These are phyloP conservation scores for Cremastobaeus sp. DNA, from an alignment of 2,888 invertebrate species.

Conservation along the genomic window DNA sequence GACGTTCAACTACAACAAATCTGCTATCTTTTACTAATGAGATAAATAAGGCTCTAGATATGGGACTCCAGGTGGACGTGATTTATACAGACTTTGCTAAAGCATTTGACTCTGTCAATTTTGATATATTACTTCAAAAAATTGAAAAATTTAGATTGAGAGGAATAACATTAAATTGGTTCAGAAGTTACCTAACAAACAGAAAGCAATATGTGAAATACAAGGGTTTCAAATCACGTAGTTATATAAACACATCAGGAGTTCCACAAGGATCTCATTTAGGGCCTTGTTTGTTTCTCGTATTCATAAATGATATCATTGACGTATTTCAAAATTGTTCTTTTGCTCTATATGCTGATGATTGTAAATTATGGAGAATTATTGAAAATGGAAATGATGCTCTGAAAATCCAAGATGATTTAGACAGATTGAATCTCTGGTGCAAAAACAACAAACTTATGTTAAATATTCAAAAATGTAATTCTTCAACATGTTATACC, in stretches of 20 bases:
- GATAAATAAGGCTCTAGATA: neutral
- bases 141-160: neutral
- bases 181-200: neutral
- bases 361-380: neutral
- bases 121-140: neutral
- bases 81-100: slow-evolving; percentile 5
- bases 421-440: neutral
- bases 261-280: slow-evolving; percentile 21
- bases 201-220: slow-evolving; percentile 8
- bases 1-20: slow-evolving; percentile 9
- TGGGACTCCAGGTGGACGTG: slow-evolving; percentile 2
- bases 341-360: neutral
- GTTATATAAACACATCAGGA: neutral
- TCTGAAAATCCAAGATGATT: neutral
- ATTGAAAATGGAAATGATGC: neutral
- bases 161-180: slow-evolving; percentile 6
- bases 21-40: neutral
- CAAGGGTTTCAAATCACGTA: slow-evolving; percentile 3
- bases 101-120: slow-evolving; percentile 17
- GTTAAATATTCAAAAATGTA: neutral
- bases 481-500: neutral
- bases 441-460: neutral
- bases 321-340: neutral
- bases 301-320: neutral
- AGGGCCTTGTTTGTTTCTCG: neutral